Evolutionary conservation across 2,888 invertebrate species (phyloP).

Genomic region (Argyra leucocephala): DNA sequence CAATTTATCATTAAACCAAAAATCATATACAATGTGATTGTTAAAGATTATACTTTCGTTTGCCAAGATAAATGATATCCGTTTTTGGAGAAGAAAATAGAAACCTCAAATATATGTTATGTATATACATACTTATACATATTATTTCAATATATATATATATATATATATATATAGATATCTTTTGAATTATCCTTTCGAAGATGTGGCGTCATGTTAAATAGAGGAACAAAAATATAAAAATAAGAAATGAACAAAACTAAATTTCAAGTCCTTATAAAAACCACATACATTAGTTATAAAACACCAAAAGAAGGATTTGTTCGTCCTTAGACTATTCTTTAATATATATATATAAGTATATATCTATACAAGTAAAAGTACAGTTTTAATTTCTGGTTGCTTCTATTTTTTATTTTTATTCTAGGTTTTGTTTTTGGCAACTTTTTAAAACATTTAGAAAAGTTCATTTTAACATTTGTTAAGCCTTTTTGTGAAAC

Average conservation of each 20-base stretch:
- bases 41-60: background rate
- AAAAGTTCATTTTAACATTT: too few relatives aligned
- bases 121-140: too few relatives aligned
- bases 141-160: too few relatives aligned
- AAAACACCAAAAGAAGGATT: background rate
- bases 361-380: background rate
- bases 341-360: too few relatives aligned
- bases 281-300: background rate
- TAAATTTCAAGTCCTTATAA: background rate
- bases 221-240: too few relatives aligned
- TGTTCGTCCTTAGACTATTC: background rate
- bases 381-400: background rate
- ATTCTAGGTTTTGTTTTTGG: background rate
- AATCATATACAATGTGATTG: background rate
- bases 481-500: too few relatives aligned
- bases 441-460: background rate
- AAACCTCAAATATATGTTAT: background rate
- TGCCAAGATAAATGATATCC: background rate
- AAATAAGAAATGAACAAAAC: background rate
- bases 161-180: background rate
- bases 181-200: background rate
- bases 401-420: background rate
- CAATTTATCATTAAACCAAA: constrained; percentile 6
- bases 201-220: background rate
- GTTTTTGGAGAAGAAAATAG: background rate